These are phyloP conservation scores for Porites evermanni DNA, from an alignment of 92 coral and sea anemone species.

Conservation along the genomic window DNA sequence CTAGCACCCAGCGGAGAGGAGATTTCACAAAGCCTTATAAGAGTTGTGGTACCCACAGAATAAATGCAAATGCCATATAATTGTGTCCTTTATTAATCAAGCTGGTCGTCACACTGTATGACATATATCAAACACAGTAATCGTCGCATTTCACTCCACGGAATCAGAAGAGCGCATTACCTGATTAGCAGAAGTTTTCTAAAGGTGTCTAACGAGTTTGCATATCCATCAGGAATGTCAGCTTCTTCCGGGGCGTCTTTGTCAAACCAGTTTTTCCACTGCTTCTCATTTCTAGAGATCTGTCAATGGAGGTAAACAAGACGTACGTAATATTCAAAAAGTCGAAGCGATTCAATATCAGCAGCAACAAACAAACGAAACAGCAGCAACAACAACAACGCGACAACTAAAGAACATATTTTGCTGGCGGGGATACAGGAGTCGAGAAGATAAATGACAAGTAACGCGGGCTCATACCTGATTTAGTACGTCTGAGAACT, in stretches of 20 bases:
- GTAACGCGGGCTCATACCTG: conserved; percentile 59
- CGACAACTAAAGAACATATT: too few species aligned
- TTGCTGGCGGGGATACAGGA: not conserved
- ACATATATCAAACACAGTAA: not conserved
- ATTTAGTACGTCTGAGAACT: conserved; percentile 92
- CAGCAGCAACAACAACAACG: too few species aligned
- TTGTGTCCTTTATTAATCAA: too few species aligned
- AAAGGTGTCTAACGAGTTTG: conserved; percentile 94
- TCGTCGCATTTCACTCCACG: not conserved
- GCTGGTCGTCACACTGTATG: not conserved
- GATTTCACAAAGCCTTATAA: too few species aligned
- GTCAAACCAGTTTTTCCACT: conserved; percentile 98
- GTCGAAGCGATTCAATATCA: not conserved
- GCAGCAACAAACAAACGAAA: too few species aligned
- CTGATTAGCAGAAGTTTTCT: conserved; percentile 94
- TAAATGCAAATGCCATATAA: too few species aligned
- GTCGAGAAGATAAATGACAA: not conserved
- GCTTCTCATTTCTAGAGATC: conserved; percentile 98
- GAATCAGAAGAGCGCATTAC: conserved; percentile 31
- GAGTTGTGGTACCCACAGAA: too few species aligned
- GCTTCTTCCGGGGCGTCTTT: conserved; percentile 97
- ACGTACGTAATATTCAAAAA: not conserved
- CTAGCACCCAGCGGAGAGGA: too few species aligned
- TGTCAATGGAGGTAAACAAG: not conserved
- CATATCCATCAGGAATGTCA: conserved; percentile 97